Percentiles rank a stretch among this genome's conserved stretches.
phyloP scores from a whole-genome alignment of 2,888 invertebrate genomes.

The Mythimna loreyi region DNA sequence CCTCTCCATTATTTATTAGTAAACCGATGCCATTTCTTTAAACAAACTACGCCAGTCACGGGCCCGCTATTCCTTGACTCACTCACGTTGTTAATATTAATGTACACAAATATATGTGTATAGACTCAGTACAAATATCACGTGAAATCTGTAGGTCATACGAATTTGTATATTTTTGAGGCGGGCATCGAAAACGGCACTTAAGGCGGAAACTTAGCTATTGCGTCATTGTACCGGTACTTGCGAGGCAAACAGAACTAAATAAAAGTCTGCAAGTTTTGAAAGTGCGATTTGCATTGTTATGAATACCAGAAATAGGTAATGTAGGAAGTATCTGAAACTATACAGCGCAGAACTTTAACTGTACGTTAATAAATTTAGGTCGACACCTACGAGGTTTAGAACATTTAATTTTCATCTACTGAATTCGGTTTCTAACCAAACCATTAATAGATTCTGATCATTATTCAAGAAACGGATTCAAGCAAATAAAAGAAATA shows the following conservation, averaged over 20 bases:
- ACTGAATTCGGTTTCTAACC: neutral
- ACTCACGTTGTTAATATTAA: constrained; percentile 9
- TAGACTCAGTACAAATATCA: constrained; percentile 7
- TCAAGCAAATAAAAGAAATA: neutral
- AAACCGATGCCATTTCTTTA: constrained; percentile 22
- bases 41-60: constrained; percentile 35
- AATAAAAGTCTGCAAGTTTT: neutral
- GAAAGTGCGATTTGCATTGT: neutral
- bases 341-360: neutral
- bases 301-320: neutral
- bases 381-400: neutral
- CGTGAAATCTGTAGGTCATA: constrained; percentile 20
- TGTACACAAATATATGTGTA: constrained; percentile 18
- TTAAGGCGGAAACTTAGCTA: constrained; percentile 37
- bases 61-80: constrained; percentile 26
- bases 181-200: constrained; percentile 21
- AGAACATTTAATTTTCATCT: too few relatives aligned
- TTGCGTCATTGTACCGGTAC: constrained; percentile 11
- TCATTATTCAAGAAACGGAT: neutral
- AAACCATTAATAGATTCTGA: neutral
- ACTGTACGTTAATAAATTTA: neutral
- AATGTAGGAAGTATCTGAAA: neutral
- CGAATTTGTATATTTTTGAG: constrained; percentile 6
- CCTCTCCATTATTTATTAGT: constrained; percentile 28
- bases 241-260: constrained; percentile 21